Conservation (phyloP, 2,113 vertebrate species). For the Colossoma macropomum region DNA sequence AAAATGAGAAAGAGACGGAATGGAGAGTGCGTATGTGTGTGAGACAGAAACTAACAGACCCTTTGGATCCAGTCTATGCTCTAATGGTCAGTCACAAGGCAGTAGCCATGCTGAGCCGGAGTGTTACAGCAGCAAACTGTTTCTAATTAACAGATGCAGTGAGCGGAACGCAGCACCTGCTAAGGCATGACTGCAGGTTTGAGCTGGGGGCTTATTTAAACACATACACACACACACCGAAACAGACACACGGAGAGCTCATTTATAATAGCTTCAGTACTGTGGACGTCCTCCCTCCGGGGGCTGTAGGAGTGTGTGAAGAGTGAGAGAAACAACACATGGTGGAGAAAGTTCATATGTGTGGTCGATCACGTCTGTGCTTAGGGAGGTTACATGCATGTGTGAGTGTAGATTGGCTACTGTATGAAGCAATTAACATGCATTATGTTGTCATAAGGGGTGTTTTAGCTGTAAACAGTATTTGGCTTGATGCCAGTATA, state of each 20-base stretch:
- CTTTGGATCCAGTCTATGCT: conserved; percentile 71
- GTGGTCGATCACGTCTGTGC: conserved; percentile 6
- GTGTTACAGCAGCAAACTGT: conserved; percentile 62
- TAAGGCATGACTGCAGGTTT: conserved; percentile 69
- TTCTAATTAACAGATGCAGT: conserved; percentile 78
- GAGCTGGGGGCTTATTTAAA: conserved; percentile 63
- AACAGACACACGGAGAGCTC: conserved; percentile 50
- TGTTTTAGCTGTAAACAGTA: too few species aligned
- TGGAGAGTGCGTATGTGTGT: conserved; percentile 12
- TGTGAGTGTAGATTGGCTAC: conserved; percentile 50
- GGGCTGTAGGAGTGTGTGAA: conserved; percentile 36
- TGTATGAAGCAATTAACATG: conserved; percentile 30
- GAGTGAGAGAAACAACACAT: conserved; percentile 20
- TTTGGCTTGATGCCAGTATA: too few species aligned
- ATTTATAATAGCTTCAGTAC: conserved; percentile 60
- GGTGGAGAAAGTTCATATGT: conserved; percentile 22
- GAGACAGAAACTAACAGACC: conserved; percentile 54
- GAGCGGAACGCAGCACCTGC: conserved; percentile 77
- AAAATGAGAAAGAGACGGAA: conserved; percentile 59
- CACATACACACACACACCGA: conserved; percentile 47
- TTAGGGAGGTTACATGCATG: conserved; percentile 50
- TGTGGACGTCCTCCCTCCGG: conserved; percentile 42
- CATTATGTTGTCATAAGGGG: not conserved
- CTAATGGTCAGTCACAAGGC: conserved; percentile 72
- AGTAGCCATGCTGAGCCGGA: conserved; percentile 62